Evolutionary conservation across 1,140 invertebrate species (phyloP).

Genomic region (Anastrepha obliqua): DNA sequence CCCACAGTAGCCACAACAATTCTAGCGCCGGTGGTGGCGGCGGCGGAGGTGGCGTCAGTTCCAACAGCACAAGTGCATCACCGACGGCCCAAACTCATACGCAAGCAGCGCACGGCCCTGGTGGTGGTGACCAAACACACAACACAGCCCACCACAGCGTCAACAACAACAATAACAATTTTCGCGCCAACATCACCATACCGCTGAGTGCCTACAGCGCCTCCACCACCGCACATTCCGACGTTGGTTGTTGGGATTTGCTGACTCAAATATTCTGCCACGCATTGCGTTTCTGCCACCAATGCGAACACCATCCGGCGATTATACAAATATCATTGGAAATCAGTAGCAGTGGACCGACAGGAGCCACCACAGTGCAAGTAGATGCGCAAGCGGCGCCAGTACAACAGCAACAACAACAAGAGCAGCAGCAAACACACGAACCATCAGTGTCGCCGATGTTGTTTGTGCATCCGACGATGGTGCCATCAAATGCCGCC

Average conservation of each 20-base stretch:
- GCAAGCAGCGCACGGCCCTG: slow-evolving; percentile 57
- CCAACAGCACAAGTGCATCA: slow-evolving; percentile 21
- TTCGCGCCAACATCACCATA: slow-evolving; percentile 69
- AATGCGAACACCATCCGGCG: slow-evolving; percentile 63
- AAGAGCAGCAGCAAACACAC: neutral
- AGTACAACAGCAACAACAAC: slow-evolving; percentile 50
- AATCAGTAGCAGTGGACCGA: slow-evolving; percentile 59
- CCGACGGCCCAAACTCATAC: neutral
- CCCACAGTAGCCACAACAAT: neutral
- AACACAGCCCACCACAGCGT: neutral
- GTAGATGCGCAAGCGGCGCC: slow-evolving; percentile 10
- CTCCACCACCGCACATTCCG: slow-evolving; percentile 7
- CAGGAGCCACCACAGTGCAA: slow-evolving; percentile 37
- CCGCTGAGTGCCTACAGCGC: slow-evolving; percentile 60
- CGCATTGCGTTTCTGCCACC: slow-evolving; percentile 66
- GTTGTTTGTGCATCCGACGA: neutral
- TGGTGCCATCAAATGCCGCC: neutral
- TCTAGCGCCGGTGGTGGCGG: neutral
- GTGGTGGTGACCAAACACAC: neutral
- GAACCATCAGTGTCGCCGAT: neutral
- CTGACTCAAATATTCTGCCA: slow-evolving; percentile 71
- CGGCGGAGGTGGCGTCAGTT: neutral
- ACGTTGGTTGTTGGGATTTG: slow-evolving; percentile 69
- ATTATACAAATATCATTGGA: slow-evolving; percentile 71
- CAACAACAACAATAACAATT: slow-evolving; percentile 58